Conservation (phyloP, 2,113 vertebrate species). For the Protomyctophum bolini region DNA sequence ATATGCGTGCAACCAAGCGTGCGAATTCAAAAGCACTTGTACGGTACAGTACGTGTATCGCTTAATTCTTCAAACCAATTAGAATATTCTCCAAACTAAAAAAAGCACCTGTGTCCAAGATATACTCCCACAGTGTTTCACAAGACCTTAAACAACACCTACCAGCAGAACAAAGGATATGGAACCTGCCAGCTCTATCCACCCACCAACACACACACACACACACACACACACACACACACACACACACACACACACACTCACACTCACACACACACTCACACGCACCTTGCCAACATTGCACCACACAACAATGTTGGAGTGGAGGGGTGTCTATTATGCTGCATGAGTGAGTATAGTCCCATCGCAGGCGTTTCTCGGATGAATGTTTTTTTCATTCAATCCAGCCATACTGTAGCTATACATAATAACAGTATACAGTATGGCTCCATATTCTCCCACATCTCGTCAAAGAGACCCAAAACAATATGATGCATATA, state of each 20-base stretch:
- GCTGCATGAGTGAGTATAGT: no score
- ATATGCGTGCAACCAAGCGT: background rate
- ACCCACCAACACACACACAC: background rate
- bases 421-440: no score
- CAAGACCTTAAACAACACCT: constrained; percentile 17
- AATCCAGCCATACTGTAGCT: no score
- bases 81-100: background rate
- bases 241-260: constrained; percentile 24
- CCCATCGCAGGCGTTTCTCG: no score
- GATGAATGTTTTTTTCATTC: no score
- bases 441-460: background rate
- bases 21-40: background rate
- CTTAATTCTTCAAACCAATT: background rate
- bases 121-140: constrained; percentile 20
- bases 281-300: constrained; percentile 5
- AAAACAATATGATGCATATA: no score
- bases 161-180: constrained; percentile 2
- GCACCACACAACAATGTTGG: constrained; percentile 4
- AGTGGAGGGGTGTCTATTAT: background rate
- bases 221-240: constrained; percentile 22
- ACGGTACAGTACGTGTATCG: no score
- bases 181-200: constrained; percentile 23
- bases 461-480: no score
- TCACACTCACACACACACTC: constrained; percentile 10
- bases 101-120: background rate